Conservation (phyloP, 1,140 invertebrate genomes). For the Bathynomus jamesi region DNA sequence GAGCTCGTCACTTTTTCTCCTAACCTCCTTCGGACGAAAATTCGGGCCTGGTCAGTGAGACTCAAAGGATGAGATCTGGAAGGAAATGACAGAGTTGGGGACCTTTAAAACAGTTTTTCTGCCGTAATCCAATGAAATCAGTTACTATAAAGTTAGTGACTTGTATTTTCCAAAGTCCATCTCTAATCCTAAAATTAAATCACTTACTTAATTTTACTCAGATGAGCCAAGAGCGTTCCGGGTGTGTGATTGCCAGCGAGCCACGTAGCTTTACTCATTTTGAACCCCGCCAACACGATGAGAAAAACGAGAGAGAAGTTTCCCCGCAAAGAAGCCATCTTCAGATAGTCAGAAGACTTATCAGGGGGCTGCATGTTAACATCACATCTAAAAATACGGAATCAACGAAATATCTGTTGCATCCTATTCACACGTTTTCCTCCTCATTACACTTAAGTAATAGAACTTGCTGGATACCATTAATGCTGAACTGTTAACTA, state of each 20-base stretch:
- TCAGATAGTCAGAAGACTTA: slow-evolving; percentile 43
- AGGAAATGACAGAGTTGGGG: slow-evolving; percentile 39
- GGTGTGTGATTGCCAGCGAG: slow-evolving; percentile 36
- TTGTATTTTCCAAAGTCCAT: no score
- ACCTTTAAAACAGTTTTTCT: slow-evolving; percentile 1
- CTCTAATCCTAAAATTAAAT: no score
- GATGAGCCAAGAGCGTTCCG: slow-evolving; percentile 16
- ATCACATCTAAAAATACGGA: slow-evolving; percentile 7
- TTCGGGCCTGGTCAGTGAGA: slow-evolving; percentile 46
- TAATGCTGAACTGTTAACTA: no score
- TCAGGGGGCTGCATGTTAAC: slow-evolving; percentile 38
- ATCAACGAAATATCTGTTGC: not conserved
- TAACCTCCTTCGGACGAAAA: slow-evolving; percentile 42
- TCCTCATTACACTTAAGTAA: no score
- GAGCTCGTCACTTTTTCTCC: slow-evolving; percentile 39
- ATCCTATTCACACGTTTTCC: not conserved
- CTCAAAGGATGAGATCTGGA: slow-evolving; percentile 45
- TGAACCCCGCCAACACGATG: slow-evolving; percentile 40
- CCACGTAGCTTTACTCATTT: slow-evolving; percentile 38
- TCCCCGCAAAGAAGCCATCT: slow-evolving; percentile 43
- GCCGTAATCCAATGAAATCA: no score
- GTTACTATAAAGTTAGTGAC: no score
- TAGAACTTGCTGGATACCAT: no score
- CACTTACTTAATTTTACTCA: slow-evolving; percentile 18
- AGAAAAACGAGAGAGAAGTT: slow-evolving; percentile 40